Evolutionary conservation across 2,113 vertebrate species (phyloP).

Genomic region (Zosterops lateralis): DNA sequence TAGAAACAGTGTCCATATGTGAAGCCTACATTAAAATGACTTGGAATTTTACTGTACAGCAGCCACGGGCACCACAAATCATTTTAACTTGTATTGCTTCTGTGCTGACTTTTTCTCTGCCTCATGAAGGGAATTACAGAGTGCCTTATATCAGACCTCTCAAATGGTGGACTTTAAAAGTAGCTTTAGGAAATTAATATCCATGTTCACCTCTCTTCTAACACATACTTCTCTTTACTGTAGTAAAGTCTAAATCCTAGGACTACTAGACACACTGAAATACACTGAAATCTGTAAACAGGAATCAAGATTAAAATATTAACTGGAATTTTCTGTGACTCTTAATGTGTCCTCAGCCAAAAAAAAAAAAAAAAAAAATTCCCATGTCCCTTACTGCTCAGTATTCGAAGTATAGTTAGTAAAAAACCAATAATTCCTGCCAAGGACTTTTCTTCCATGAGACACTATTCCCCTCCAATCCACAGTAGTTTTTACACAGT

Average conservation of each 20-base stretch:
- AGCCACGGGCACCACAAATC: neutral
- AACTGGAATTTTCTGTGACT: neutral
- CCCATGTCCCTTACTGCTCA: neutral
- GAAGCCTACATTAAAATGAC: neutral
- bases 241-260: neutral
- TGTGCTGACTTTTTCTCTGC: neutral
- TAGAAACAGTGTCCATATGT: neutral
- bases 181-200: neutral
- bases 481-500: neutral
- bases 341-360: neutral
- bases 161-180: neutral
- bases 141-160: neutral
- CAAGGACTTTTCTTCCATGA: neutral
- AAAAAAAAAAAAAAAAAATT: neutral
- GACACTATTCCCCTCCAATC: neutral
- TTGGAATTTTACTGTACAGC: neutral
- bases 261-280: neutral
- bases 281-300: neutral
- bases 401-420: neutral
- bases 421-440: neutral
- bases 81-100: neutral
- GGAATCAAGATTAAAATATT: neutral
- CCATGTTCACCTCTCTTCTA: neutral
- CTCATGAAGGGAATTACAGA: neutral
- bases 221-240: neutral